Evolutionary conservation across 2,797 vertebrate genomes (phyloP).

Genomic region (Myiotriccus ornatus): DNA sequence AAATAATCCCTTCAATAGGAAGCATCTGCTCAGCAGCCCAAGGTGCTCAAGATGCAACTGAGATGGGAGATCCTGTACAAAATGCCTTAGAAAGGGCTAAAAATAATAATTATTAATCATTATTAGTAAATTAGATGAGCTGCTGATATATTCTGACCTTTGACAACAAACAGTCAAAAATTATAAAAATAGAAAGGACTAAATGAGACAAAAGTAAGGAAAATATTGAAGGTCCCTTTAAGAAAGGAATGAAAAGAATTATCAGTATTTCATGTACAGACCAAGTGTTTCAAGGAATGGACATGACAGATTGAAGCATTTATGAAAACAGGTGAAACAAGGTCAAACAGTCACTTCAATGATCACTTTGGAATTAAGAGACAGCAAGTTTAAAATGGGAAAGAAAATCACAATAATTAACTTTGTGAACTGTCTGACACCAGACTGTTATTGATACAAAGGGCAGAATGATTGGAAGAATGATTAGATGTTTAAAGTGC

Average conservation of each 20-base stretch:
- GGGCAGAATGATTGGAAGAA: background rate
- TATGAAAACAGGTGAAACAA: conserved; percentile 19
- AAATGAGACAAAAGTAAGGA: background rate
- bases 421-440: background rate
- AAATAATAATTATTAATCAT: background rate
- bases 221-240: background rate
- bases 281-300: conserved; percentile 7
- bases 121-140: background rate
- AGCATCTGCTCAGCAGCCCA: background rate
- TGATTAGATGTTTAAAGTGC: background rate
- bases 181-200: background rate
- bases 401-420: conserved; percentile 13
- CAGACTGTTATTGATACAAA: background rate
- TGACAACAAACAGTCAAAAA: background rate
- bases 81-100: background rate
- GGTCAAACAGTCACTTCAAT: background rate
- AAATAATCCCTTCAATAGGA: conserved; percentile 2
- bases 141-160: background rate
- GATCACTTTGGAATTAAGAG: background rate
- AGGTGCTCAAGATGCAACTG: background rate
- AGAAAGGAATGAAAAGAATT: conserved; percentile 37
- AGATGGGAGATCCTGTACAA: background rate
- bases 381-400: background rate
- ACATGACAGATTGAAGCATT: background rate
- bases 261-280: background rate